Conservation (phyloP, 1,140 invertebrate species). For the Daktulosphaira vitifoliae region DNA sequence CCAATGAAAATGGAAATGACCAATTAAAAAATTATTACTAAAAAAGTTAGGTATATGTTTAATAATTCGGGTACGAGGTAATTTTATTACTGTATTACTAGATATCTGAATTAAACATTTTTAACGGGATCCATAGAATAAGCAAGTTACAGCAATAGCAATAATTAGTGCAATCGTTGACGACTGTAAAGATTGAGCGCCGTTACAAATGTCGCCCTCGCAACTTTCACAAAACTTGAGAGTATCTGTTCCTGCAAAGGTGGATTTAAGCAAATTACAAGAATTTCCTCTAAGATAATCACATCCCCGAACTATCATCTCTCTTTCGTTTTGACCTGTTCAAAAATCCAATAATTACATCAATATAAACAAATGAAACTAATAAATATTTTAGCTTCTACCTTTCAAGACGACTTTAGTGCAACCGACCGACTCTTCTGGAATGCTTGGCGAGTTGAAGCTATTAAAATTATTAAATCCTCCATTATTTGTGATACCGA, state of each 20-base stretch:
- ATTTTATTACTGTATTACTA: too few species aligned
- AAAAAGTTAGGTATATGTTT: too few species aligned
- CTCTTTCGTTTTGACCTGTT: conserved; percentile 4
- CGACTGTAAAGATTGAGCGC: conserved; percentile 4
- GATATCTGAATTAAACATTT: too few species aligned
- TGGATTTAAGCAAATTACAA: too few species aligned
- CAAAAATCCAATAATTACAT: background rate
- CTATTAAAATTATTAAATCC: background rate
- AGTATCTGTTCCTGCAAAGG: background rate
- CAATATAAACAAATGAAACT: background rate
- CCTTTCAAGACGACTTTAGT: conserved; percentile 13
- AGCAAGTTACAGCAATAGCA: background rate
- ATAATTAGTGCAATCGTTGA: background rate
- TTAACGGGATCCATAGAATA: background rate
- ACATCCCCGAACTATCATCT: conserved; percentile 12
- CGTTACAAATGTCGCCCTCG: conserved; percentile 12
- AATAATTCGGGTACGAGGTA: too few species aligned
- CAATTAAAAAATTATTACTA: too few species aligned
- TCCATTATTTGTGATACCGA: conserved; percentile 17
- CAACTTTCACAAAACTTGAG: conserved; percentile 12
- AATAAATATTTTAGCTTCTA: background rate
- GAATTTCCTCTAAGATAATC: background rate
- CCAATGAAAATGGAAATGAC: too few species aligned
- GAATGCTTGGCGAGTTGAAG: background rate
- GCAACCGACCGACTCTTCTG: conserved; percentile 16